Base-by-base conservation (phyloP, 1,140 invertebrate genomes). In the Ceratosolen fusciceps region DNA sequence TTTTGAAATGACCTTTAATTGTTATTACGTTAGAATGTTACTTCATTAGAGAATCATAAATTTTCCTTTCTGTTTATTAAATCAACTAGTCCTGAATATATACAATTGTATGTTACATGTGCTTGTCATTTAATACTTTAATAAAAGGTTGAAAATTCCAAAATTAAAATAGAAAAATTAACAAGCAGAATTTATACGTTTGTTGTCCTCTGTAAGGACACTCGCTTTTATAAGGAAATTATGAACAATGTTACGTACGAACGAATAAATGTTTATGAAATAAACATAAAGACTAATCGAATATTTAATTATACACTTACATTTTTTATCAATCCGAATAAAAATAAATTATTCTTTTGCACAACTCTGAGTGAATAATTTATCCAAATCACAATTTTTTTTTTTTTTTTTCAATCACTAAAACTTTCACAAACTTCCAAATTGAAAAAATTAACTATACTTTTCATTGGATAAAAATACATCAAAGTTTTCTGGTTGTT, bases 281-380 rank as follows among this genome's bases (percentile, higher is more conserved):
- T 43, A 47, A 16, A 68, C 21, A 49, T 43, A 68, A 43, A 49
- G 34, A 47, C 43, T 19, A 68, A 71, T 71, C 3, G 2, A 52
- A 34, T 16, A 19, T 52, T 54, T 34, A 34, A 19, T 54, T 65
- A 52, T 34, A 1, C 19, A 34, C 39, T 21, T 49, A 47, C 52
- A 65, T 49, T 52, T 19, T 52, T 60, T 0, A n/a, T 8, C 19
- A 31, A 34, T 43, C 43, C 19, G 14, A 31, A 60, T 29, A 34
- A 24, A 75, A 75, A 75, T 75, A 52, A 52, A 68, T 68, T 21
- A 76, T 67, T 65, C 5, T 65, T 75, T 75, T 65, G 31, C 24
- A 47, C 58, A 74, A 5, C 71, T 24, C 7, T 34, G n/a, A 43
- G 49, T 72, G 14, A 67, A 52, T 31, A 71, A 71, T 71, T 71